Base-by-base conservation (phyloP, 2,797 vertebrate species). In the Lepus oiostolus region DNA sequence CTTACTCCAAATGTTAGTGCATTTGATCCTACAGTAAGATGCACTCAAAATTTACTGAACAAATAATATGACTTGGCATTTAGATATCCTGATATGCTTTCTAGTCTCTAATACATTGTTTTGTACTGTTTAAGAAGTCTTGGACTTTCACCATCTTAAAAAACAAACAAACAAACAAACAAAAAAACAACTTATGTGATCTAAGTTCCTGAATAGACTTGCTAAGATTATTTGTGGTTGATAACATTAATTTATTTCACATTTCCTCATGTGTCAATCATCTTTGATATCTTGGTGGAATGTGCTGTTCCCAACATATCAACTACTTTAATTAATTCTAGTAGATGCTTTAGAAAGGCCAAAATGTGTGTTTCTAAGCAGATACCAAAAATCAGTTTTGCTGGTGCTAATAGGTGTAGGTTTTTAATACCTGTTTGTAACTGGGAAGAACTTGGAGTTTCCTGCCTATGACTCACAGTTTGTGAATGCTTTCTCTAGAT, bases 371-470 rank as follows among this genome's bases (percentile, higher is more conserved):
- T 71, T 80, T 52, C 81, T 54, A 67, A 86, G 68, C 17, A 86
- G 84, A 89, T 83, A 16, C 52, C 26, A 62, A 72, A 65, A 72
- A 52, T 91, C 21, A 30, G 85, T 88, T 95, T 92, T 65, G 19
- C 85, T 95, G 60, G 16, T 80, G 32, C 58, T 72, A 84, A 88
- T 28, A 52, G 7, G 9, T 71, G 50, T 88, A 54, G 24, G 58
- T 81, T 74, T 94, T 90, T 84, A 71, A 54, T 71, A 60, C 35
- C 79, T 80, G 11, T 93, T 90, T 74, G 17, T 10, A 91, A 2
- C 93, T 22, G 80, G 19, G 38, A 62, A 77, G 22, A 75, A 30
- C 13, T n/a, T 72, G 26, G 17, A 80, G 24, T 82, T 88, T 62
- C 72, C 77, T 62, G 9, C 32, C 17, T 28, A 0, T 75, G 22